phyloP scores from a whole-genome alignment of 2,113 vertebrate species.

The Indicator maculatus region DNA sequence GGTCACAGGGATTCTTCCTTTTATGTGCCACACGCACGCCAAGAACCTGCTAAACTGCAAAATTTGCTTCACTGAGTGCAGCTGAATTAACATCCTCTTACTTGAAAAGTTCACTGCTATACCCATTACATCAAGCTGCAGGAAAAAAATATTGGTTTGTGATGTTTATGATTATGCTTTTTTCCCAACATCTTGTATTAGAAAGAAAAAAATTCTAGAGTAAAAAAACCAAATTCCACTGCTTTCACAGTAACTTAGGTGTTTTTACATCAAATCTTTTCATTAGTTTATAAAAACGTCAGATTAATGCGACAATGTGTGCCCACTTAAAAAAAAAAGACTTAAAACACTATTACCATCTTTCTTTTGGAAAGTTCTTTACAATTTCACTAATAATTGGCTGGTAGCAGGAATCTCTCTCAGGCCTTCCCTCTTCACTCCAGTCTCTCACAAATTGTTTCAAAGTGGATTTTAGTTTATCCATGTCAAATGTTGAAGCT shows the following conservation, averaged over 20 bases:
- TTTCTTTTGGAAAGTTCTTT: constrained; percentile 90
- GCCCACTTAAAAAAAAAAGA: not conserved
- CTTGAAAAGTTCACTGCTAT: not conserved
- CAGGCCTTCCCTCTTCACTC: constrained; percentile 90
- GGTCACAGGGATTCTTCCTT: not conserved
- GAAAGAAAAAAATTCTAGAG: not conserved
- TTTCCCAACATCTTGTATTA: not conserved
- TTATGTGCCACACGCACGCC: not conserved
- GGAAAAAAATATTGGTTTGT: not conserved
- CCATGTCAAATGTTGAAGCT: constrained; percentile 98
- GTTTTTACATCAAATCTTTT: not conserved
- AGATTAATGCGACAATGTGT: not conserved
- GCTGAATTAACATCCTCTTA: not conserved
- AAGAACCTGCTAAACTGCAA: not conserved
- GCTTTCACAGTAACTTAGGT: not conserved
- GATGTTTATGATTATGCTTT: not conserved
- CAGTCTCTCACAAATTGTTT: constrained; percentile 99
- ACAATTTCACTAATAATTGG: constrained; percentile 94
- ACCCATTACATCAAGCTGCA: not conserved
- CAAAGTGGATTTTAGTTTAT: constrained; percentile 97
- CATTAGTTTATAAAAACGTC: not conserved
- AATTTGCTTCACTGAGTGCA: not conserved
- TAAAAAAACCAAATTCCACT: not conserved
- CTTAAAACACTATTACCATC: constrained; percentile 82
- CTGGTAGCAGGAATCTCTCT: constrained; percentile 93